Conservation (phyloP, 2,888 invertebrate genomes). For the Polymixis lichenea region DNA sequence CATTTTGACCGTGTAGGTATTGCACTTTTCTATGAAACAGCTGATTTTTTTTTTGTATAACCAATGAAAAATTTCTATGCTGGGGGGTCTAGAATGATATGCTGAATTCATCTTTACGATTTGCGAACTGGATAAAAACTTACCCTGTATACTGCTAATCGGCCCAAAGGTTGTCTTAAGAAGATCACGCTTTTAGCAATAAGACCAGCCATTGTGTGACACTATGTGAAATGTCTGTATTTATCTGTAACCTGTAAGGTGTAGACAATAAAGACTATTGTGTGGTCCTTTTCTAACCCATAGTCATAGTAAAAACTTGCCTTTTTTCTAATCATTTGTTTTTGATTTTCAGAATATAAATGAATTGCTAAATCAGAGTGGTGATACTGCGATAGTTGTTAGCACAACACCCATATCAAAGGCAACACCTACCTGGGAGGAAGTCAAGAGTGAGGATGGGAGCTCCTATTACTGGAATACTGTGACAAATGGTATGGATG, state of each 20-base stretch:
- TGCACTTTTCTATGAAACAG: too few relatives aligned
- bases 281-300: neutral
- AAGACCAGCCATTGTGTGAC: neutral
- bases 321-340: neutral
- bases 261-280: neutral
- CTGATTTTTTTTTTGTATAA: too few relatives aligned
- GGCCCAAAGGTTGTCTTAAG: neutral
- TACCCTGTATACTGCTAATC: neutral
- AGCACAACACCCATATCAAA: conserved; percentile 61
- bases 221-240: neutral
- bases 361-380: conserved; percentile 79
- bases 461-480: conserved; percentile 96
- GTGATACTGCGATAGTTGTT: conserved; percentile 69
- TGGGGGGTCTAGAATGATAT: too few relatives aligned
- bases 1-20: too few relatives aligned
- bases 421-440: conserved; percentile 93
- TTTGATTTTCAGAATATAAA: conserved; percentile 80
- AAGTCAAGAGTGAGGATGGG: conserved; percentile 94
- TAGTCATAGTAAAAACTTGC: neutral
- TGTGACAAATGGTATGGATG: conserved; percentile 93
- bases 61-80: too few relatives aligned
- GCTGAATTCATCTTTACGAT: too few relatives aligned
- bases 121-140: too few relatives aligned
- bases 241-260: neutral
- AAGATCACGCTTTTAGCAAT: neutral